phyloP scores from a whole-genome alignment of 2,888 invertebrate species.

The Tridacna gigas region DNA sequence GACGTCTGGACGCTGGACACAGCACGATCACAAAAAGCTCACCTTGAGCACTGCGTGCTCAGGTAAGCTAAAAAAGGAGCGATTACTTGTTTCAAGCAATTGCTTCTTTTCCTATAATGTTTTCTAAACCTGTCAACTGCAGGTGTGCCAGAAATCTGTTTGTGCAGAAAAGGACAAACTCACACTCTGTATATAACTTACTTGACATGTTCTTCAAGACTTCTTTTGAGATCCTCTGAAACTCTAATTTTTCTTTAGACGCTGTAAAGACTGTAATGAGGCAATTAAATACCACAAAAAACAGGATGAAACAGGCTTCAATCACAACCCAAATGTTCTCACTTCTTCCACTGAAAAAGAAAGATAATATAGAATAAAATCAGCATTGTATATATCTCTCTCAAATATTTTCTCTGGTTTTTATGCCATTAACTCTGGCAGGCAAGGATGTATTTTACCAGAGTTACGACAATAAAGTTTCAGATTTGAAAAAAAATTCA shows the following conservation, averaged over 20 bases:
- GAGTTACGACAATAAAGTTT: no score
- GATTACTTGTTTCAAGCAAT: neutral
- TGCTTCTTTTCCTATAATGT: neutral
- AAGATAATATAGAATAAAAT: no score
- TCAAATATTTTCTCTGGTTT: no score
- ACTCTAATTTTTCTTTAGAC: slow-evolving; percentile 69
- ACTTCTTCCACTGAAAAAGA: slow-evolving; percentile 56
- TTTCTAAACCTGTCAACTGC: neutral
- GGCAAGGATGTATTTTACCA: no score
- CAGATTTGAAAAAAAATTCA: no score
- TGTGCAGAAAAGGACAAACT: no score
- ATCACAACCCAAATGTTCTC: slow-evolving; percentile 71
- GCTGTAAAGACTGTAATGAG: slow-evolving; percentile 69
- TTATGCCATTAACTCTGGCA: no score
- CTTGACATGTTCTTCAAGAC: slow-evolving; percentile 71
- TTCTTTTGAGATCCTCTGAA: slow-evolving; percentile 63
- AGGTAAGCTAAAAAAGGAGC: neutral
- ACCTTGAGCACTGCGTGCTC: no score
- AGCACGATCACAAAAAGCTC: no score
- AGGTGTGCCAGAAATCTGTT: neutral
- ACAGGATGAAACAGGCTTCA: slow-evolving; percentile 74
- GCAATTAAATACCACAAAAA: slow-evolving; percentile 70
- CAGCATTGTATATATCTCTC: no score
- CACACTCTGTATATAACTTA: slow-evolving; percentile 43
- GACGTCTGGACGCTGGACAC: no score